Base-by-base conservation (phyloP, 2,797 vertebrate species). In the Cirrhinus mrigala region DNA sequence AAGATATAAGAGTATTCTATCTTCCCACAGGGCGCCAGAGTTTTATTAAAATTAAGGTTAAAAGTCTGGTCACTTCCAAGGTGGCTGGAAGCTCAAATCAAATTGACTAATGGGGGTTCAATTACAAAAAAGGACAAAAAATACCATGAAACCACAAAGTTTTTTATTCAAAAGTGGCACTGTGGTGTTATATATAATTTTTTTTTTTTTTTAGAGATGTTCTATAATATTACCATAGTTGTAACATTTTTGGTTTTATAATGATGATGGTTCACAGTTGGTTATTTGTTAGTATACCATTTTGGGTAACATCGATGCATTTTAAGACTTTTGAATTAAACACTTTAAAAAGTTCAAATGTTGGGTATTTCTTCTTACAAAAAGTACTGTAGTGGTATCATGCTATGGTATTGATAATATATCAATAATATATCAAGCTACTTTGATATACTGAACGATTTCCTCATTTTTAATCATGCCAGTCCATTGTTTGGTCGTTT, bases 11-110 rank as follows among this genome's bases (percentile, higher is more conserved):
- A 2, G 27, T 79, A 60, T 71, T 85, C 40, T 10, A 24, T 79
- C 52, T 37, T 52, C 20, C 76, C 6, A 0, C 76, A 24, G 66
- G 76, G 22, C 37, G 12, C 37, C n/a, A 56, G 50, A 56, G 62
- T 73, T 79, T 79, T 85, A 85, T 85, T 85, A 52, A 79, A 52
- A 79, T 69, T 70, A 48, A 48, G 22, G 66, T 79, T 73, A 52
- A 64, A 73, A 60, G 56, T 85, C 83, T 73, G 54, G 68, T 60
- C 75, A 79, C 52, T 58, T 37, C 1, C 4, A 62, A 62, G 56
- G 37, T 73, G 33, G 12, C 54, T 62, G 56, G 20, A 40, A 64
- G 50, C 54, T 79, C 4, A 71, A 71, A 48, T 83, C 48, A 66
- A 46, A 56, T 77, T 29, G 16, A n/a, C 62, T 12, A 10, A 29